Evolutionary conservation across 2,888 invertebrate genomes (phyloP).

Genomic region (Eristalinus aeneus): DNA sequence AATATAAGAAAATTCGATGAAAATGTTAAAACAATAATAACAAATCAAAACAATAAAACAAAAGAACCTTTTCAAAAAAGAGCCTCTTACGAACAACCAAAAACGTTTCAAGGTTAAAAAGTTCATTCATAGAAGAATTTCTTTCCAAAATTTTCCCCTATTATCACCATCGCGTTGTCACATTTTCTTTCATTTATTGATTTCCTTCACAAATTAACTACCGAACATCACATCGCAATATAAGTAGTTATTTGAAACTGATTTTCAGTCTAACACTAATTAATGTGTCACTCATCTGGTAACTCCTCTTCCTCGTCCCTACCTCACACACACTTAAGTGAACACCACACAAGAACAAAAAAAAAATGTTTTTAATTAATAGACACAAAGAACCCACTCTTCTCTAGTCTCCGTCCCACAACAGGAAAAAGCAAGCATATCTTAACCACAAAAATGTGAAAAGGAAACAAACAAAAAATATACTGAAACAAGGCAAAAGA

Average conservation of each 20-base stretch:
- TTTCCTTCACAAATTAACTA: not conserved
- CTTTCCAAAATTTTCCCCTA: not conserved
- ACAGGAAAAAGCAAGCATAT: not conserved
- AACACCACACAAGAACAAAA: not conserved
- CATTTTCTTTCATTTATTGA: not conserved
- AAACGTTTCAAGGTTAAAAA: not conserved
- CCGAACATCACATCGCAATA: not conserved
- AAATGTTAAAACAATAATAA: too few relatives aligned
- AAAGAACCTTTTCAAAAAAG: not conserved
- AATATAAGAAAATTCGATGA: too few relatives aligned
- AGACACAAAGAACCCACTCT: slow-evolving; percentile 36
- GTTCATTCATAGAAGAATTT: not conserved
- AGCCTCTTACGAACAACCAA: not conserved
- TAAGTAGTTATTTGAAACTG: not conserved
- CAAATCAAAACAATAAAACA: too few relatives aligned
- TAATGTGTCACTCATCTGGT: slow-evolving; percentile 38
- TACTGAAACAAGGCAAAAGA: not conserved
- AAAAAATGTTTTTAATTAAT: slow-evolving; percentile 40
- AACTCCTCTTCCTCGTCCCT: slow-evolving; percentile 1
- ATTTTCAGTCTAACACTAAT: slow-evolving; percentile 24
- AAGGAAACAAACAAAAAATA: slow-evolving; percentile 29
- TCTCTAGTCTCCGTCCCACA: not conserved
- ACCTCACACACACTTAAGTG: not conserved
- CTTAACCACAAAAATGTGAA: not conserved
- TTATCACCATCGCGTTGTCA: not conserved